Base-by-base conservation (phyloP, 1,140 invertebrate genomes). In the Dreissena polymorpha region DNA sequence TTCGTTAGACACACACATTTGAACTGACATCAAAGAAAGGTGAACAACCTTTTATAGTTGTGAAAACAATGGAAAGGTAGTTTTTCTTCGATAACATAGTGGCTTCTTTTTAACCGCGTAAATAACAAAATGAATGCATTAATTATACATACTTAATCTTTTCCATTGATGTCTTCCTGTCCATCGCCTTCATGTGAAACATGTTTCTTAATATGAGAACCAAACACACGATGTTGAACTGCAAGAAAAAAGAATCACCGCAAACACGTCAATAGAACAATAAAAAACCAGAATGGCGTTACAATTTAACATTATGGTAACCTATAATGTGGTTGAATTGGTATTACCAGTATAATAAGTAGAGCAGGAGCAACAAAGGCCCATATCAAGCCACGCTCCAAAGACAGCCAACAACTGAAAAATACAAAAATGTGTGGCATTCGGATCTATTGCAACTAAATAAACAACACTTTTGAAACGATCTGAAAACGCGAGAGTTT, bases 81-180 rank as follows among this genome's bases (percentile, higher is more conserved):
- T n/a, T 60, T 2, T n/a, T 6, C 21, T 60, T 60, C 10, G 2
- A 18, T 60, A 60, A 23, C 16, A n/a, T 60, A 12, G 57, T n/a
- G 57, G 2, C 39, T 39, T 2, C 8, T 39, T 39, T 39, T 5
- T 39, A 39, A 39, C 2, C 2, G 3, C 2, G 39, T 39, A 39
- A 2, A 39, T 39, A 5, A 39, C 2, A 5, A 39, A 2, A 5
- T 5, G 8, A 5, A 5, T 39, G 39, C 2, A 39, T 39, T 5
- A 60, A 60, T n/a, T 60, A n/a, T 60, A 60, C 57, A 23, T 60
- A 60, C 57, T 60, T 18, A 60, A 60, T 60, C 57, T 60, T 60
- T 60, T 60, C 57, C 21, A 23, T 60, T n/a, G 57, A n/a, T 60
- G 16, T 60, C 57, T 60, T 60, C 16, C 16, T n/a, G 16, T 60